Evolutionary conservation across 2,113 vertebrate species (phyloP).

Genomic region (Chaetura pelagica): DNA sequence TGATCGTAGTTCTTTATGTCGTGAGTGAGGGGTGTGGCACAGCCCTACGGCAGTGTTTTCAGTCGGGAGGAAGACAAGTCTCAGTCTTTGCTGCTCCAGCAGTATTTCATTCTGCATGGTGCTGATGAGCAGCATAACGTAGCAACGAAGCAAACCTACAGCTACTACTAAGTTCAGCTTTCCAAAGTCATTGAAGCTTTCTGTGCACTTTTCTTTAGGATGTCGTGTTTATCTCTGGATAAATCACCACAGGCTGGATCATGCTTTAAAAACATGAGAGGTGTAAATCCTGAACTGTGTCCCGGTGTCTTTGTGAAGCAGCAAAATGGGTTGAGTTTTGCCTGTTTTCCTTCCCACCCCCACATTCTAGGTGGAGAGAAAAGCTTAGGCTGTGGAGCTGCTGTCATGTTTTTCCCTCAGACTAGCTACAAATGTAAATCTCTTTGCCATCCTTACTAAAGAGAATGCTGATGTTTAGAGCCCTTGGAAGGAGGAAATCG

Average conservation of each 20-base stretch:
- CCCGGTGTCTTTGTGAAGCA: not conserved
- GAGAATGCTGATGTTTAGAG: slow-evolving; percentile 23
- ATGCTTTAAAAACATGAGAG: not conserved
- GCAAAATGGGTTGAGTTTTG: not conserved
- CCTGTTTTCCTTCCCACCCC: not conserved
- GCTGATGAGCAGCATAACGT: not conserved
- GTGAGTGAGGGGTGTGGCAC: not conserved
- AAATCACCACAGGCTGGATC: not conserved
- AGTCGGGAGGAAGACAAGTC: not conserved
- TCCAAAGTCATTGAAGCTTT: not conserved
- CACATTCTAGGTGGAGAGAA: not conserved
- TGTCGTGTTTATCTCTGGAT: not conserved
- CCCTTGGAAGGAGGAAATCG: not conserved
- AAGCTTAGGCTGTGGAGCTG: not conserved
- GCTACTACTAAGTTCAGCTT: not conserved
- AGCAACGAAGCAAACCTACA: not conserved
- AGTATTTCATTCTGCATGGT: not conserved
- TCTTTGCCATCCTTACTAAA: not conserved
- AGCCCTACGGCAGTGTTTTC: not conserved
- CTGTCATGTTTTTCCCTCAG: not conserved
- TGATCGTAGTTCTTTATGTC: not conserved
- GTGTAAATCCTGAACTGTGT: not conserved
- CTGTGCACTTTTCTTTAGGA: not conserved
- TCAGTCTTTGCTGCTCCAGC: not conserved
- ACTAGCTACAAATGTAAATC: not conserved